Base-by-base conservation (phyloP, 2,888 invertebrate genomes). In the Campaea margaritaria region DNA sequence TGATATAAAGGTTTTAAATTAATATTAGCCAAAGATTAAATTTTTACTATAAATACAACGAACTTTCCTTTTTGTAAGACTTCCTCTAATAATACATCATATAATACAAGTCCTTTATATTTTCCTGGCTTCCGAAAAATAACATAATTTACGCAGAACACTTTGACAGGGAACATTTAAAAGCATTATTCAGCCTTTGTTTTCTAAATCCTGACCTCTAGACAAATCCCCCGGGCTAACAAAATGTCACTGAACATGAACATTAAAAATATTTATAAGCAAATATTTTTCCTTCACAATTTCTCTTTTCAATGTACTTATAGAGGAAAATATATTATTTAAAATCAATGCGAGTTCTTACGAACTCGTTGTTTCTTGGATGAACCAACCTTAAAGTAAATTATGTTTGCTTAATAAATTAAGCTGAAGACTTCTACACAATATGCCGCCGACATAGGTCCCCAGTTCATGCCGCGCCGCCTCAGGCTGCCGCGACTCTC, bases 221-320 rank as follows among this genome's bases (percentile, higher is more conserved):
- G n/a, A 15, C 15, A 5, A 21, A 31, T 50, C 50, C 42, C 42
- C 31, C 12, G n/a, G 31, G 50, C 31, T 15, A 12, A 11, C 31
- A 38, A 48, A 48, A 46, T 27, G 39, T 42, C 41, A 41, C 34
- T 54, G 41, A 34, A 42, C 34, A 34, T 46, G 28, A 55, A 55
- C 16, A 42, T 4, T n/a, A 34, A 34, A 34, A 34, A 34, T 38
- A 38, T n/a, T 38, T n/a, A n/a, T n/a, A 4, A 38, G 12, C 4
- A n/a, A n/a, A 39, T 13, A 14, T 14, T 39, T 14, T 4, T 13
- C 12, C n/a, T 11, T n/a, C 2, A n/a, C 5, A n/a, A 36, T 12
- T 3, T 36, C 12, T 36, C 3, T 36, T 36, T 36, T 36, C n/a
- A 36, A 36, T 12, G 1, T 36, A 36, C n/a, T 10, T n/a, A 36